Evolutionary conservation across 2,888 invertebrate genomes (phyloP).

Genomic region (Phaonia tiefii): DNA sequence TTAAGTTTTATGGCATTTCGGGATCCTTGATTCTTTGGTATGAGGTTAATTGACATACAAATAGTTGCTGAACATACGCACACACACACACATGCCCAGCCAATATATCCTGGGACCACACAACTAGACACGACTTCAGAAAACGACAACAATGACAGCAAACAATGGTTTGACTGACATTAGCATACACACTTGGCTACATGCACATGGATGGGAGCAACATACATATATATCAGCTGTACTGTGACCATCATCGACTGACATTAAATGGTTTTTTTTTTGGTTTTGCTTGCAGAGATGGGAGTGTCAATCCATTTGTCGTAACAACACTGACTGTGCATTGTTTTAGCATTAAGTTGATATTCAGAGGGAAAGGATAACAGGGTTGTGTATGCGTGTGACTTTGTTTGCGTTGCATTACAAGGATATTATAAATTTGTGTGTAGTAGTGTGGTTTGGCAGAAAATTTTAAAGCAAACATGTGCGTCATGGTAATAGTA

Average conservation of each 20-base stretch:
- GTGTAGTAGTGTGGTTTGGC: too few relatives aligned
- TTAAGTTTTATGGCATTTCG: conserved; percentile 53
- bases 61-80: neutral
- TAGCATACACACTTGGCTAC: neutral
- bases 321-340: neutral
- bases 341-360: conserved; percentile 12
- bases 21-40: conserved; percentile 23
- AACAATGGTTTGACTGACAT: neutral
- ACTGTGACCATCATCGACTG: neutral
- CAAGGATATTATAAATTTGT: too few relatives aligned
- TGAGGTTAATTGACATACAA: conserved; percentile 56
- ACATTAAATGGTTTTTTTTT: conserved; percentile 1
- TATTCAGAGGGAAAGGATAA: neutral
- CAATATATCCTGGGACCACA: conserved; percentile 13
- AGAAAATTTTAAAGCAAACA: too few relatives aligned
- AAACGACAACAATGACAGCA: neutral
- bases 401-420: neutral
- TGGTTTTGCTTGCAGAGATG: too few relatives aligned
- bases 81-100: neutral
- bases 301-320: conserved; percentile 19
- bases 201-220: conserved; percentile 14
- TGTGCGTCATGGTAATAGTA: too few relatives aligned
- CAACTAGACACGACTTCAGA: neutral
- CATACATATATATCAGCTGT: conserved; percentile 38
- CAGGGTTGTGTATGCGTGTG: neutral